Conservation (phyloP, 92 coral and sea anemone species). For the Bergia puertoricense region DNA sequence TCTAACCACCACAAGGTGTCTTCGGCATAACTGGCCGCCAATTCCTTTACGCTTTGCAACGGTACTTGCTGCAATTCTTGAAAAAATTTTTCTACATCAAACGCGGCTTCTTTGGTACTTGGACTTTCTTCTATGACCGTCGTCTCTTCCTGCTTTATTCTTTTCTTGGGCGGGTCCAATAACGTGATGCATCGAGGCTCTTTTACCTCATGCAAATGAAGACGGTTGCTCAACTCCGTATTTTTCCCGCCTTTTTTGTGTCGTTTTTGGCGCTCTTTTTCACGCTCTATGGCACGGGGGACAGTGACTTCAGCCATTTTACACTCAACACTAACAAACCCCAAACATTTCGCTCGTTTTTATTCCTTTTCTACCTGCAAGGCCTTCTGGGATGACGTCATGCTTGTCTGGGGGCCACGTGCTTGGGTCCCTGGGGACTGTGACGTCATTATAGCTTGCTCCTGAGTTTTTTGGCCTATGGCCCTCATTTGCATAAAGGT, state of each 20-base stretch:
- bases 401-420: constrained; percentile 1
- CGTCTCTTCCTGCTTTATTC: constrained; percentile 14
- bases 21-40: constrained; percentile 16
- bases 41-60: constrained; percentile 13
- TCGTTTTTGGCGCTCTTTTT: constrained; percentile 13
- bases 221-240: constrained; percentile 4
- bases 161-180: constrained; percentile 11
- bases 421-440: constrained; percentile 9
- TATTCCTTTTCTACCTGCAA: too few species aligned
- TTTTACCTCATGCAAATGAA: neutral
- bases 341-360: too few species aligned
- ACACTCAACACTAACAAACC: too few species aligned
- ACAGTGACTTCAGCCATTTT: too few species aligned
- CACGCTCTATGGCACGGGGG: constrained; percentile 1
- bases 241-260: constrained; percentile 9
- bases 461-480: neutral
- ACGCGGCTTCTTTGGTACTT: constrained; percentile 15
- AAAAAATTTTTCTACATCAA: constrained; percentile 10
- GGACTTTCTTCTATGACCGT: constrained; percentile 11
- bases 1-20: constrained; percentile 15
- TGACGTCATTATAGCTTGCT: neutral
- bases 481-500: neutral
- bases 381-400: too few species aligned
- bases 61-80: constrained; percentile 14
- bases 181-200: constrained; percentile 12